Evolutionary conservation across 2,888 invertebrate species (phyloP).

Genomic region (Nycteola revayana): DNA sequence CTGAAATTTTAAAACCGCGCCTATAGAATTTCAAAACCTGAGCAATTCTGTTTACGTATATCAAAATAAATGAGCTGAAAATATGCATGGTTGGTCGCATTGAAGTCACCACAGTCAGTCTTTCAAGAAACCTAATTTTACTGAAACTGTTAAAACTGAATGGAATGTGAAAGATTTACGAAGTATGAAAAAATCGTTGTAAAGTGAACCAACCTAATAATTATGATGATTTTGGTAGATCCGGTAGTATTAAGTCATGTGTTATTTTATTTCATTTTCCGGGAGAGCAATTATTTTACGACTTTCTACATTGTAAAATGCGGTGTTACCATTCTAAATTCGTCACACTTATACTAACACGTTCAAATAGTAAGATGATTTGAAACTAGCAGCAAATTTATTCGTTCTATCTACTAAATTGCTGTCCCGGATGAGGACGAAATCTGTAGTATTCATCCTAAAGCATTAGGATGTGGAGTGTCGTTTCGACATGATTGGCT

Average conservation of each 20-base stretch:
- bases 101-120: conserved; percentile 74
- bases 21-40: conserved; percentile 60
- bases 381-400: conserved; percentile 62
- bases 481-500: conserved; percentile 45
- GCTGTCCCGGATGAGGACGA: conserved; percentile 75
- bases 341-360: conserved; percentile 59
- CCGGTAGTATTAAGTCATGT: conserved; percentile 37
- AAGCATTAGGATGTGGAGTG: conserved; percentile 39
- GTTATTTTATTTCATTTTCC: conserved; percentile 42
- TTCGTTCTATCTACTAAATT: conserved; percentile 66
- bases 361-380: conserved; percentile 60
- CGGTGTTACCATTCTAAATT: conserved; percentile 51
- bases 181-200: conserved; percentile 37
- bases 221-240: conserved; percentile 44
- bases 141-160: conserved; percentile 57
- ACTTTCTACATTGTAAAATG: conserved; percentile 37
- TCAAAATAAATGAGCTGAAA: conserved; percentile 54
- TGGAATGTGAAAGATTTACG: conserved; percentile 68
- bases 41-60: conserved; percentile 67
- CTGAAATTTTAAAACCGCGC: conserved; percentile 37
- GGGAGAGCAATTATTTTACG: conserved; percentile 53
- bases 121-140: conserved; percentile 71
- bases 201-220: conserved; percentile 51
- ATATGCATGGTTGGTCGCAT: conserved; percentile 63
- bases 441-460: conserved; percentile 52